A percentile compares a stretch with the other conserved stretches of the same genome.
phyloP scores from a whole-genome alignment of 2,888 invertebrate genomes.

The Ichneumon xanthorius region DNA sequence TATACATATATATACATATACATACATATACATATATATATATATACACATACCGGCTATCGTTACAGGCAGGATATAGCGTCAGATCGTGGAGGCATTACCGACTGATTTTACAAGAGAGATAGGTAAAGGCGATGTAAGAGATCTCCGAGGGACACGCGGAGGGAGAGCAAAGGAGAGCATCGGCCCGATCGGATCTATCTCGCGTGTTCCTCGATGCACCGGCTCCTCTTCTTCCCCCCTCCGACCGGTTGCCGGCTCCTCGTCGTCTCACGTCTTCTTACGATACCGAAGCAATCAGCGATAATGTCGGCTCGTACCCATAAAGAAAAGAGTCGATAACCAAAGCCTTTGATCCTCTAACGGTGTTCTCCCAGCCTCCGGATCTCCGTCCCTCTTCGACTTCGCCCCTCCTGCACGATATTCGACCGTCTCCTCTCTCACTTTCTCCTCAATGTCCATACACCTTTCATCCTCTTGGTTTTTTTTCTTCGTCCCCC shows the following conservation, averaged over 20 bases:
- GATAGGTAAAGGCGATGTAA: conserved; percentile 3
- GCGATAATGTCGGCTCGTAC: conserved; percentile 71
- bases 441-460: conserved; percentile 1
- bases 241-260: background rate
- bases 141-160: conserved; percentile 9
- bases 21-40: conserved; percentile 28
- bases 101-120: conserved; percentile 32
- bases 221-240: conserved; percentile 14
- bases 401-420: background rate
- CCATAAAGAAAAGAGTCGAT: conserved; percentile 72
- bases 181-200: conserved; percentile 25
- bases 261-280: conserved; percentile 57
- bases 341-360: conserved; percentile 72
- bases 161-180: conserved; percentile 28
- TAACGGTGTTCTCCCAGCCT: conserved; percentile 66
- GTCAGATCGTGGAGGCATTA: conserved; percentile 55
- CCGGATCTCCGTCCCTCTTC: conserved; percentile 30
- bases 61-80: conserved; percentile 27
- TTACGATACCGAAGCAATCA: conserved; percentile 71
- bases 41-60: conserved; percentile 22
- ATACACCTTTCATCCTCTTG: conserved; percentile 1
- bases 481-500: conserved; percentile 7
- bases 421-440: background rate
- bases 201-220: conserved; percentile 45
- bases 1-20: conserved; percentile 22